Conservation (phyloP, 2,113 vertebrate genomes). For the Chaenogobius annularis region DNA sequence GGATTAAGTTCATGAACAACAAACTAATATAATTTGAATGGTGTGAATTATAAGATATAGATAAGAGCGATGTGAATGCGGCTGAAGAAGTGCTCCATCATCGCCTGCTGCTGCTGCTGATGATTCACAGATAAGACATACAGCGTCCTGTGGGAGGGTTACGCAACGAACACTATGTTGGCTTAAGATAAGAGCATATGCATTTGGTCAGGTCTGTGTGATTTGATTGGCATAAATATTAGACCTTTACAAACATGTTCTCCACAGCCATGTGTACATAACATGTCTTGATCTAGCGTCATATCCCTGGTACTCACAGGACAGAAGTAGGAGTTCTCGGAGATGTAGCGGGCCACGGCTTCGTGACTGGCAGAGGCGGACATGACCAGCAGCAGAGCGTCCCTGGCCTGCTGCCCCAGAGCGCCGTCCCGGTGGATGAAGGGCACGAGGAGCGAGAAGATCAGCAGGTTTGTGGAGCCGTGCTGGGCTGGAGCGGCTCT, state of each 20-base stretch:
- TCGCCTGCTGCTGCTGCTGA: not conserved
- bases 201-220: not conserved
- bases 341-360: conserved; percentile 86
- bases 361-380: conserved; percentile 86
- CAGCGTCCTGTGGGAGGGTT: not conserved
- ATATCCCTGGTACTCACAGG: conserved; percentile 78
- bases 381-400: conserved; percentile 95
- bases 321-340: conserved; percentile 97
- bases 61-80: conserved; percentile 36
- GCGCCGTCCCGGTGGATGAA: conserved; percentile 94
- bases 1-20: too few relatives aligned
- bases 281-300: not conserved
- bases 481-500: conserved; percentile 80
- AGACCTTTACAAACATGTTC: too few relatives aligned
- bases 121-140: not conserved
- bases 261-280: too few relatives aligned
- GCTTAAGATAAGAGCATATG: not conserved
- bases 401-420: conserved; percentile 91
- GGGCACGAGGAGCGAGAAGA: conserved; percentile 94
- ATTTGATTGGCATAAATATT: too few relatives aligned
- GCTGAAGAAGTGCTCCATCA: not conserved
- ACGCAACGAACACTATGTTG: not conserved
- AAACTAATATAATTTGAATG: too few relatives aligned
- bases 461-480: conserved; percentile 85
- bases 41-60: too few relatives aligned